These are phyloP conservation scores for Cartodere bifasciata DNA, from an alignment of 2,888 invertebrate genomes.

Conservation along the genomic window DNA sequence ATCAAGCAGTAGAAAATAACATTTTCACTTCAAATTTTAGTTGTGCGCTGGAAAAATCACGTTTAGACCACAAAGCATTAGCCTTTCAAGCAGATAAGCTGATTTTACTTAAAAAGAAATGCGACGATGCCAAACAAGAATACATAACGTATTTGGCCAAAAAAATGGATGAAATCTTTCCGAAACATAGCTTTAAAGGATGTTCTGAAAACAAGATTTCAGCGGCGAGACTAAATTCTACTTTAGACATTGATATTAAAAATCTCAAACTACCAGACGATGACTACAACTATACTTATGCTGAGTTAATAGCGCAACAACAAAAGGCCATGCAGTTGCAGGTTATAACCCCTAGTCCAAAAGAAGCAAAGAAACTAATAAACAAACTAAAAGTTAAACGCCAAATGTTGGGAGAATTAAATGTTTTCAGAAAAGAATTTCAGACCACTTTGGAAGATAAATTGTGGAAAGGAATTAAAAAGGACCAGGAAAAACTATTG, in stretches of 20 bases:
- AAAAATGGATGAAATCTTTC: constrained; percentile 6
- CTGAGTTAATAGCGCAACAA: constrained; percentile 22
- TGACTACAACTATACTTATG: constrained; percentile 16
- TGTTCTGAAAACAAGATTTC: too few relatives aligned
- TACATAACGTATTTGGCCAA: constrained; percentile 19
- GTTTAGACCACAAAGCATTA: too few relatives aligned
- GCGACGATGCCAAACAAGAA: constrained; percentile 23
- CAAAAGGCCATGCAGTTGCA: constrained; percentile 15
- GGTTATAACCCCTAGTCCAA: constrained; percentile 19
- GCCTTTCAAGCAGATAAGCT: too few relatives aligned
- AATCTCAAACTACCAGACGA: not conserved
- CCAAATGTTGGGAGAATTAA: constrained; percentile 33
- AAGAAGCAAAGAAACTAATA: constrained; percentile 36
- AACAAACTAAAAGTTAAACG: constrained; percentile 38
- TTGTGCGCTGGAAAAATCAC: too few relatives aligned
- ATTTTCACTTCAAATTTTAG: too few relatives aligned
- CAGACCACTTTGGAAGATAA: constrained; percentile 37
- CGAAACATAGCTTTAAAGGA: too few relatives aligned
- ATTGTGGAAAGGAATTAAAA: constrained; percentile 34
- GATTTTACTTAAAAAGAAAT: constrained; percentile 32
- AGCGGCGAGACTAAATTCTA: not conserved
- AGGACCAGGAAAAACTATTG: constrained; percentile 40
- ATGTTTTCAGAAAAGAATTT: constrained; percentile 39
- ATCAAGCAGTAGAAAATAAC: too few relatives aligned
- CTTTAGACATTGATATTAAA: too few relatives aligned